These are phyloP conservation scores for Rattus rattus DNA, from an alignment of 2,113 vertebrate genomes.

Conservation along the genomic window DNA sequence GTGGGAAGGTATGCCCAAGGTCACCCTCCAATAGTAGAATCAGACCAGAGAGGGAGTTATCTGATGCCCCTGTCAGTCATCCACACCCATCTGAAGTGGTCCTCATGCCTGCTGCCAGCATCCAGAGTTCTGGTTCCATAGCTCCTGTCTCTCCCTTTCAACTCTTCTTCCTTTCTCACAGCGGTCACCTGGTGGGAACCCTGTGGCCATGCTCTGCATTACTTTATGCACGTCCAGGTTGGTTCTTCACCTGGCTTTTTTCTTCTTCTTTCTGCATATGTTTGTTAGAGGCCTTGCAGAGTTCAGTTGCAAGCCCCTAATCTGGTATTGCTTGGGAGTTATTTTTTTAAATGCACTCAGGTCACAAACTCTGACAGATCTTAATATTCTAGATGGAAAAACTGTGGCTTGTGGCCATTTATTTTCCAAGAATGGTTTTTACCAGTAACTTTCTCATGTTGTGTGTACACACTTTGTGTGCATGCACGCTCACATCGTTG, in stretches of 20 bases:
- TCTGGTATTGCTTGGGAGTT: fast-evolving
- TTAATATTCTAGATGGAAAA: background rate
- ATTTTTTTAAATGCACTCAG: background rate
- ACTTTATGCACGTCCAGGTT: background rate
- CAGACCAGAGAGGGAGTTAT: background rate
- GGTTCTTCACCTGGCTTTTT: background rate
- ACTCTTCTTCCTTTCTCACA: background rate
- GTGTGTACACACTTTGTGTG: no score
- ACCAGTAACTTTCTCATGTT: background rate
- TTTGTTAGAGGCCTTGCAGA: background rate
- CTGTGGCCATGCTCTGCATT: fast-evolving
- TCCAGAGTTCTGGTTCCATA: background rate
- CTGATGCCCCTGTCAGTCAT: no score
- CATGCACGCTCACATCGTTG: background rate
- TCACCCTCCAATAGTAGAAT: background rate
- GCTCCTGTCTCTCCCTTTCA: background rate
- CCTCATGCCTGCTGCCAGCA: fast-evolving
- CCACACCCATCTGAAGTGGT: fast-evolving
- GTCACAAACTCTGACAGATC: no score
- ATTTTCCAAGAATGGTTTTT: background rate
- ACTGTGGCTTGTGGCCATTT: background rate
- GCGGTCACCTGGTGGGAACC: background rate
- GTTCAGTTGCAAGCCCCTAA: background rate
- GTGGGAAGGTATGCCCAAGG: background rate
- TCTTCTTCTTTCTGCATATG: background rate